Percentiles rank a stretch among this genome's conserved stretches.
phyloP scores from a whole-genome alignment of 2,797 vertebrate species.

The Rachycentron canadum region DNA sequence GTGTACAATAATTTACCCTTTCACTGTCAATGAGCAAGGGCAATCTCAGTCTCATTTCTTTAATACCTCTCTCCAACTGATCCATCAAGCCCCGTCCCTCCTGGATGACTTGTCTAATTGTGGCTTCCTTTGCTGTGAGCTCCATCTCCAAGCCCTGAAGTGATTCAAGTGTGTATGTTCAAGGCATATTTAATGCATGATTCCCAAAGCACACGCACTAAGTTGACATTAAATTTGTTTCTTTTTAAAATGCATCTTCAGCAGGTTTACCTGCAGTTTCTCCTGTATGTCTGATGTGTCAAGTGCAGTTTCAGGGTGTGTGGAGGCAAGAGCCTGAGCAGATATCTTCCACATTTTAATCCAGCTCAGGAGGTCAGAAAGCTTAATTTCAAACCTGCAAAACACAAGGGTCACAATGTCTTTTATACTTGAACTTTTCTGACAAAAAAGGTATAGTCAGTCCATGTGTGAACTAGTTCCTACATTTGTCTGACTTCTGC shows the following conservation, averaged over 20 bases:
- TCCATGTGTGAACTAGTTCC: constrained; percentile 50
- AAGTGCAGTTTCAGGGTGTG: constrained; percentile 85
- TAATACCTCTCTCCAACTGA: constrained; percentile 89
- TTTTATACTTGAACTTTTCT: neutral
- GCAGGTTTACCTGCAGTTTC: constrained; percentile 86
- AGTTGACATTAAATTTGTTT: neutral
- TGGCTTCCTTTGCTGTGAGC: constrained; percentile 80
- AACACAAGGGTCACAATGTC: constrained; percentile 4
- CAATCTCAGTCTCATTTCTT: neutral
- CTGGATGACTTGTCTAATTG: constrained; percentile 81
- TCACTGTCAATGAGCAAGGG: neutral
- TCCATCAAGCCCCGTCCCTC: constrained; percentile 86
- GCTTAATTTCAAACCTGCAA: constrained; percentile 88
- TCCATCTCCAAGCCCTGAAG: constrained; percentile 87
- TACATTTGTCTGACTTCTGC: constrained; percentile 89
- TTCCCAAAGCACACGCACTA: neutral
- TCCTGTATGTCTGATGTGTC: constrained; percentile 85
- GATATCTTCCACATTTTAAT: constrained; percentile 87
- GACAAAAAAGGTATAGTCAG: neutral
- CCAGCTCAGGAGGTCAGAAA: constrained; percentile 88
- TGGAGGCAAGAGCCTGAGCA: constrained; percentile 85
- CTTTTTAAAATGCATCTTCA: neutral
- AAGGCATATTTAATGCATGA: neutral
- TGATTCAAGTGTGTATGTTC: too few relatives aligned
- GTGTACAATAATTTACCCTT: neutral